These are phyloP conservation scores for Colaptes auratus DNA, from an alignment of 2,113 vertebrate genomes.

Conservation along the genomic window DNA sequence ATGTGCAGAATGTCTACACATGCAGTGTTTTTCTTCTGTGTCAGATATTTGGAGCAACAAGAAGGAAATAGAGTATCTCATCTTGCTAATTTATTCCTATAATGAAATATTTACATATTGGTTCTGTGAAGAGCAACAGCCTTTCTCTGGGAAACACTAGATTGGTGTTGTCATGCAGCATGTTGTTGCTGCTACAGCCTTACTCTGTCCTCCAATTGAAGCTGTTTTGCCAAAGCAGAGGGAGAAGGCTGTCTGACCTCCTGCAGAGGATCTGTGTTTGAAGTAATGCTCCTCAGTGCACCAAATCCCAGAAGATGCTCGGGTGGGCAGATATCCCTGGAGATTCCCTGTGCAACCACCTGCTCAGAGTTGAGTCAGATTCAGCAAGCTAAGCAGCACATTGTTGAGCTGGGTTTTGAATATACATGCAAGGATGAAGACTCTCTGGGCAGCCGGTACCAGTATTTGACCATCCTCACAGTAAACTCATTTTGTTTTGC, in stretches of 20 bases:
- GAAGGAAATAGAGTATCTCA: not conserved
- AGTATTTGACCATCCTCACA: not conserved
- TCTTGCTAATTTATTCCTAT: not conserved
- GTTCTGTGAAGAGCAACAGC: not conserved
- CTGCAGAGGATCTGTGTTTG: accelerated
- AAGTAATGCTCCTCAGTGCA: not conserved
- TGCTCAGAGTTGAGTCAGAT: not conserved
- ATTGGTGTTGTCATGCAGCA: no score
- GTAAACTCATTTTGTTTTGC: not conserved
- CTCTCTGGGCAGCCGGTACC: not conserved
- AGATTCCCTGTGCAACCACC: accelerated
- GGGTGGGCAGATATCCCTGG: not conserved
- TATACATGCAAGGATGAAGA: not conserved
- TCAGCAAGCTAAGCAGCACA: not conserved
- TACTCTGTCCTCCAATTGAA: accelerated
- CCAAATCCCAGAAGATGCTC: accelerated
- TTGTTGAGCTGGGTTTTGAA: not conserved
- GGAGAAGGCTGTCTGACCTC: not conserved
- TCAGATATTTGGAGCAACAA: not conserved
- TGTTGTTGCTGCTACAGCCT: not conserved
- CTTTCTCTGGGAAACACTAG: not conserved
- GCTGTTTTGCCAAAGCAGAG: accelerated
- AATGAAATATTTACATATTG: not conserved
- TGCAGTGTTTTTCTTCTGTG: not conserved
- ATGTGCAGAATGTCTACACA: not conserved